phyloP scores from a whole-genome alignment of 2,888 invertebrate species.

The Drymonia ruficornis region DNA sequence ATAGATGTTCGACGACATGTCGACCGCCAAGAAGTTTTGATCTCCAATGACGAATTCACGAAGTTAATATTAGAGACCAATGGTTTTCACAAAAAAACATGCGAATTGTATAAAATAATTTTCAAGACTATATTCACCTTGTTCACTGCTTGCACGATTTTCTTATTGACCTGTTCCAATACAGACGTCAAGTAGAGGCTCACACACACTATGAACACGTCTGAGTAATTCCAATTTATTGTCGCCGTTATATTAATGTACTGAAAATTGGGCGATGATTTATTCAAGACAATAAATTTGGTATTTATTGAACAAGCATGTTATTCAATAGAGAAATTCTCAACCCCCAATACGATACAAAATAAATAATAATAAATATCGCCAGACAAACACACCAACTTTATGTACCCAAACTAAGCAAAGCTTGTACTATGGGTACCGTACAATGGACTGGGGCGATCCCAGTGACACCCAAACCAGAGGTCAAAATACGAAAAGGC shows the following conservation, averaged over 20 bases:
- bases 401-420: too few relatives aligned
- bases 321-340: neutral
- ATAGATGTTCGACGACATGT: too few relatives aligned
- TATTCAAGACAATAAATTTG: conserved; percentile 7
- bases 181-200: conserved; percentile 87
- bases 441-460: too few relatives aligned
- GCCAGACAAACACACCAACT: too few relatives aligned
- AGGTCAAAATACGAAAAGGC: too few relatives aligned
- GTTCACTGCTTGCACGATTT: conserved; percentile 46
- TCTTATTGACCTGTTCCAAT: conserved; percentile 84
- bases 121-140: conserved; percentile 43
- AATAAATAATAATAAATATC: neutral
- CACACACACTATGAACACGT: conserved; percentile 87
- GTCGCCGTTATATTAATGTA: conserved; percentile 81
- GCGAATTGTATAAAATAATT: too few relatives aligned
- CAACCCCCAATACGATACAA: neutral
- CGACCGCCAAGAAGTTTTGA: too few relatives aligned
- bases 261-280: conserved; percentile 44
- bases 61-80: too few relatives aligned
- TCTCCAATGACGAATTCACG: too few relatives aligned
- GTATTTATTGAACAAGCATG: neutral
- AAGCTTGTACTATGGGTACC: too few relatives aligned
- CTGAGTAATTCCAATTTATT: conserved; percentile 88
- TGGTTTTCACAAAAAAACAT: too few relatives aligned
- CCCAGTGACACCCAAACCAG: too few relatives aligned